phyloP scores from a whole-genome alignment of 2,797 vertebrate genomes.

The Aselliscus stoliczkanus region DNA sequence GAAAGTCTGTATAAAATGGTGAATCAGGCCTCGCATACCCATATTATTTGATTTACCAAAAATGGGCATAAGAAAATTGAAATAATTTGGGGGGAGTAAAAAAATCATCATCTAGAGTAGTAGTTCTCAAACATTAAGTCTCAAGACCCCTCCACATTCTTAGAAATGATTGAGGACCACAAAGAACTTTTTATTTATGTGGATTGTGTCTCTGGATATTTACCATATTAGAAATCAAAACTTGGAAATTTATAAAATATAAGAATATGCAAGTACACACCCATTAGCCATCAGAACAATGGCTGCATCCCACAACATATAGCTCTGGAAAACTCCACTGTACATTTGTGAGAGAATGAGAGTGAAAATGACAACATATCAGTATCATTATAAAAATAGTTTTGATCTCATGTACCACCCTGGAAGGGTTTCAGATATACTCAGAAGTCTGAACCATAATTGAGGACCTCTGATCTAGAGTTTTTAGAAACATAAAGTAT shows the following conservation, averaged over 20 bases:
- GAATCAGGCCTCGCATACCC: not conserved
- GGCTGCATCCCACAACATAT: not conserved
- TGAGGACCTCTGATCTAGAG: not conserved
- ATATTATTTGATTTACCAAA: not conserved
- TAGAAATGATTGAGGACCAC: not conserved
- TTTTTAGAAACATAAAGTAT: constrained; percentile 23
- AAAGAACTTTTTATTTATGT: not conserved
- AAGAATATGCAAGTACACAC: not conserved
- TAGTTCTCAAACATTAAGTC: not conserved
- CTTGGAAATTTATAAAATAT: not conserved
- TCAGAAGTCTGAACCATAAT: not conserved
- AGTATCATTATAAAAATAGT: not conserved
- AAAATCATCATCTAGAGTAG: not conserved
- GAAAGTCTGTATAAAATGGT: not conserved
- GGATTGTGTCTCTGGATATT: not conserved
- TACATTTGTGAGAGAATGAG: not conserved
- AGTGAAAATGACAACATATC: not conserved
- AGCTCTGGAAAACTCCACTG: not conserved
- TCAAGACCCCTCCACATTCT: not conserved
- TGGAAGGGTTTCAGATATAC: not conserved
- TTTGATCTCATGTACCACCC: not conserved
- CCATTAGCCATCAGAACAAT: not conserved
- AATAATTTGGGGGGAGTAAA: not conserved
- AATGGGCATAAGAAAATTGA: not conserved
- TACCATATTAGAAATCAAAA: not conserved